Base-by-base conservation (phyloP, 2,113 vertebrate species). In the Sorex araneus region DNA sequence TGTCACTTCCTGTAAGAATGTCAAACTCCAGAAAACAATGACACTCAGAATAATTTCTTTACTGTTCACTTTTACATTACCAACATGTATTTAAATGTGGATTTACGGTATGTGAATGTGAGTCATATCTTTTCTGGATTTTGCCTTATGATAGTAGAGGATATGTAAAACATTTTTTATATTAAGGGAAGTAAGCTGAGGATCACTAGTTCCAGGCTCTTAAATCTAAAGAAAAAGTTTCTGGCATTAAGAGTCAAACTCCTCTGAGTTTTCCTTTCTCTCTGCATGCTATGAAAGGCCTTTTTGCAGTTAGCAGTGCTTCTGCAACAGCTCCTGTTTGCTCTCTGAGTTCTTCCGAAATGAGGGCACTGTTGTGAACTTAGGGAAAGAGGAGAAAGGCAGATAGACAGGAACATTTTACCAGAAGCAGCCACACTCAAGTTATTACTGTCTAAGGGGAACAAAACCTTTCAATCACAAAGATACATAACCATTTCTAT, bases 121-220 rank as follows among this genome's bases (percentile, higher is more conserved):
- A 79, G 28, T 79, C 64, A 23, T 4, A 78, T 11, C 66, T 30
- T n/a, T 25, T 70, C 86, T 74, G 47, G 50, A 66, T 83, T 87
- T 87, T 67, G 79, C 63, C 87, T 90, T 34, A 73, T 43, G 47
- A 85, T 25, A 92, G n/a, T 54, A 89, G 90, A 88, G 30, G 27
- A 91, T 11, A 50, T 28, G n/a, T 70, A 74, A 77, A 6, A 73
- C 47, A 83, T n/a, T 64, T 50, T 12, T 63, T 43, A 34, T 25
- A 70, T 40, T 84, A 86, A 19, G 19, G 57, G 18, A 23, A 74
- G 1, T 8, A 71, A 71, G 47, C 25, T 50, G 77, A 63, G 40
- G 71, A 85, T 88, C 30, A 69, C n/a, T 70, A 85, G 34, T 34
- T 81, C 36, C 57, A 73, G 25, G 34, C 32, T 92, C 70, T 84